These are phyloP conservation scores for Eulemur macaco DNA, from an alignment of 2,113 vertebrate species.

Conservation along the genomic window DNA sequence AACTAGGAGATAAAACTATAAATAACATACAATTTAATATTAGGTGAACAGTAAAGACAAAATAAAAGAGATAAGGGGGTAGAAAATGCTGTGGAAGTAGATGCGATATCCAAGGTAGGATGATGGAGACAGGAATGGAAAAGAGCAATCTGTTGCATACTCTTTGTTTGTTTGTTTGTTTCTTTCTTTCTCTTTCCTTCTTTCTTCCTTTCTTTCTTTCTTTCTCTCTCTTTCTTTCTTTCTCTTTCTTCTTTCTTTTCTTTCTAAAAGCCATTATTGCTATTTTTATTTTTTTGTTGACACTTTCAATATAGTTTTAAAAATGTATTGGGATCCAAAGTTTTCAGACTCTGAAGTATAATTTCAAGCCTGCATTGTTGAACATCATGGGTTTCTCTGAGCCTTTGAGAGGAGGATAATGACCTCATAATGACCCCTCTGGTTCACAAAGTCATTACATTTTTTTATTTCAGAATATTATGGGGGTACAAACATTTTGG, in stretches of 20 bases:
- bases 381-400: background rate
- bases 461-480: background rate
- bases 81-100: background rate
- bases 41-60: background rate
- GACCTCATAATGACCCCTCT: background rate
- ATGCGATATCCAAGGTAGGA: rapidly evolving
- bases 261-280: background rate
- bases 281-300: background rate
- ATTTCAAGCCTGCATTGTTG: background rate
- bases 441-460: background rate
- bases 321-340: background rate
- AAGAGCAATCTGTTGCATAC: background rate
- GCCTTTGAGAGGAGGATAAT: background rate
- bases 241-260: too few species aligned
- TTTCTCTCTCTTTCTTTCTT: too few species aligned
- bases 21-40: background rate
- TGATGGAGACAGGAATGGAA: background rate
- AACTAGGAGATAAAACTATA: background rate
- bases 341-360: background rate
- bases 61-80: background rate
- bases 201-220: too few species aligned
- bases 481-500: too few species aligned
- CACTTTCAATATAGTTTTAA: background rate
- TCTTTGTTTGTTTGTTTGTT: too few species aligned
- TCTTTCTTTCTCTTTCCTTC: too few species aligned